Base-by-base conservation (phyloP, 1,140 invertebrate genomes). In the Limonius californicus region DNA sequence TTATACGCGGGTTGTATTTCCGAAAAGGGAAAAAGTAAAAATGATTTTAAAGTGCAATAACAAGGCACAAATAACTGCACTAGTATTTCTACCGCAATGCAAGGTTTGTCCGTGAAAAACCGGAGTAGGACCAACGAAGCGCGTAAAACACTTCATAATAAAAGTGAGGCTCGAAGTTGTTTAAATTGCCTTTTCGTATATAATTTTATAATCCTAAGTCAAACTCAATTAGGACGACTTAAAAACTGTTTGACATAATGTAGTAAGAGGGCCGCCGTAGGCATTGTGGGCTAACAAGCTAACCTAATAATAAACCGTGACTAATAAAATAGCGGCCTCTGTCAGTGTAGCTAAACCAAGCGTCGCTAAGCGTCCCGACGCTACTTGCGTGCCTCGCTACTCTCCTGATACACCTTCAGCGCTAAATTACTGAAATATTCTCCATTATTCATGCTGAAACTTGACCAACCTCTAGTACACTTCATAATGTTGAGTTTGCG, bases 291-390 rank as follows among this genome's bases (percentile, higher is more conserved):
- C 58, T 59, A 59, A 32, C 58, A 35, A 42, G 58, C 18, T 59
- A 59, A 59, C 58, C 58, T 59, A 59, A 59, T 59, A 59, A 59
- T 42, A 59, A 59, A 27, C 58, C 58, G 20, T 42, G 45, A 30
- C 58, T 59, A 59, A 59, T 59, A 23, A 59, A 59, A 59, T 59
- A 35, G 58, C 58, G 58, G 43, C 43, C 27, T 18, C 43, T 16
- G 21, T 23, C 43, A 30, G 16, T 53, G 4, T 15, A 30, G 42
- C 43, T 47, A 45, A 54, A 59, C 15, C 23, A 14, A 30, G 39
- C 42, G 58, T 27, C 58, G 58, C 39, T 30, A 18, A 19, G 35
- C 19, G 35, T 27, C 42, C 9, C 58, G 58, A 50, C 58, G 58
- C 57, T 16, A 50, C 58, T 30, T 42, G 19, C 16, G 0, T 14